Conservation (phyloP, 2,797 vertebrate species). For the Borostomias antarcticus region DNA sequence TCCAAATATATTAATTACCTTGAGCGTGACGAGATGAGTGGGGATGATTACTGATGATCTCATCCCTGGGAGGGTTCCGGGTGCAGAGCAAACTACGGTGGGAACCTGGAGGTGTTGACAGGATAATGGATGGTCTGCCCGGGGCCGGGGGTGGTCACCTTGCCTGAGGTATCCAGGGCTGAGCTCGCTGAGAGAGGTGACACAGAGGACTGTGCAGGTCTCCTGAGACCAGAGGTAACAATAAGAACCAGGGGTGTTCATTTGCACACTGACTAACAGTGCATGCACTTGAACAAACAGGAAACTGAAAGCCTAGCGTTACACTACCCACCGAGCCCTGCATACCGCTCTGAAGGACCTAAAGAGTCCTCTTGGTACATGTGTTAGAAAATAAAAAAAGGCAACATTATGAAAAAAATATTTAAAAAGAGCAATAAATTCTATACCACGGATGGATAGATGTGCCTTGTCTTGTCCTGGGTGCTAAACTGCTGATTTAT, state of each 20-base stretch:
- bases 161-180: conserved; percentile 69
- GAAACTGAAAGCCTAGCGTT: too few species aligned
- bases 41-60: conserved; percentile 91
- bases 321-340: neutral
- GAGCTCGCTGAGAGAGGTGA: conserved; percentile 63
- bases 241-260: neutral
- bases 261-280: neutral
- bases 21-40: conserved; percentile 94
- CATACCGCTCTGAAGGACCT: too few species aligned
- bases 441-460: neutral
- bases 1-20: conserved; percentile 99
- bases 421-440: neutral
- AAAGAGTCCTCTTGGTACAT: neutral
- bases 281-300: neutral
- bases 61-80: conserved; percentile 90
- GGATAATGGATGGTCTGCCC: conserved; percentile 89
- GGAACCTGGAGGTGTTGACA: conserved; percentile 84
- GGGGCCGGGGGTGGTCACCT: conserved; percentile 87
- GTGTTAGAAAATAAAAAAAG: neutral
- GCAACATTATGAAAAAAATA: neutral
- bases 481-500: neutral
- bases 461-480: neutral
- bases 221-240: conserved; percentile 33
- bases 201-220: conserved; percentile 56
- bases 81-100: conserved; percentile 83